Base-by-base conservation (phyloP, 1,140 invertebrate genomes). In the Cydia splendana region DNA sequence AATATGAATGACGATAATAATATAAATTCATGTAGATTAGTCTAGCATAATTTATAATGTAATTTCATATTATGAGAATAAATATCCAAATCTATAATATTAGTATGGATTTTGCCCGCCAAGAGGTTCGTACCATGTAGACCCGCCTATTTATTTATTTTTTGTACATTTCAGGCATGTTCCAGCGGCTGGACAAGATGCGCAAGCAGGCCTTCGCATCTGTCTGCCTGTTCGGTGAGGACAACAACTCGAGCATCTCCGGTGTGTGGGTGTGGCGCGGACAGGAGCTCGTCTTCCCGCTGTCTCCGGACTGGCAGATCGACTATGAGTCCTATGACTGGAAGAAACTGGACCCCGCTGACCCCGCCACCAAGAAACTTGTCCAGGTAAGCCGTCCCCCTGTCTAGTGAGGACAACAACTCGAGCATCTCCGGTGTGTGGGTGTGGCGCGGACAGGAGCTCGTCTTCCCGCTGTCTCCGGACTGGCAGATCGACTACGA, bases 231-330 rank as follows among this genome's bases (percentile, higher is more conserved):
- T 99, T 99, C 93, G 99, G 99, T 65, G 95, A 96, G 81, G 97
- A 99, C 91, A 97, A 98, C 87, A 95, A 99, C 91, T 99, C 96
- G 87, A 95, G 96, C 79, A 99, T 99, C 88, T 98, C 98, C 75
- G 99, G 98, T 77, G 94, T 99, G 84, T 99, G 98, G 98, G 95
- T 99, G 75, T 99, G 99, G 98, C 96, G 96, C 89, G 98, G 99
- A 75, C 98, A 98, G 69, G 96, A 99, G 28, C 95, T 99, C 69
- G 98, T 97, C 81, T 99, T 99, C 94, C 91, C 95, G 78, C 94
- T 99, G 51, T 95, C 95, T 82, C 96, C 97, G 73, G 98, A 99
- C 93, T 99, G 98, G 98, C 97, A 89, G 93, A 95, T 99, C 51
- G 99, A 99, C 94, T 99, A 99, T 87, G 98, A 99, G 94, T 97